Percentiles rank a stretch among this genome's conserved stretches.
Evolutionary conservation across 1,140 invertebrate species (phyloP).

Genomic region (Lineus longissimus): DNA sequence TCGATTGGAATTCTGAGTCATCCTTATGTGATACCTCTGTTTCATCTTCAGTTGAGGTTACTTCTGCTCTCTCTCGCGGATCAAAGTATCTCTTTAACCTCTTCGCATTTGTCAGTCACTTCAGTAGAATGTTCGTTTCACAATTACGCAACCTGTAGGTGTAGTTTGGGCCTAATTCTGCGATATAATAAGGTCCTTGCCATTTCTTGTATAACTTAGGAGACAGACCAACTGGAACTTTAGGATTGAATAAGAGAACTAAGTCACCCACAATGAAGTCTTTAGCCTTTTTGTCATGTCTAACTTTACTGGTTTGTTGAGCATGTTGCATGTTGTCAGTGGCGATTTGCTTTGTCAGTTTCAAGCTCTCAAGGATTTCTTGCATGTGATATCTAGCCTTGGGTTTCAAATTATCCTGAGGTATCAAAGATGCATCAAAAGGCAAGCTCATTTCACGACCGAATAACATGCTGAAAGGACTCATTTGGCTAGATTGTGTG

Average conservation of each 20-base stretch:
- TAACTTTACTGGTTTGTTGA: neutral
- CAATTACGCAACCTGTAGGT: slow-evolving; percentile 17
- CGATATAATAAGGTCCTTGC: slow-evolving; percentile 4
- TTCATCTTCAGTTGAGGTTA: too few species aligned
- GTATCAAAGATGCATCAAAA: slow-evolving; percentile 12
- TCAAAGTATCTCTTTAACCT: too few species aligned
- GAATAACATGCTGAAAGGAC: slow-evolving; percentile 18
- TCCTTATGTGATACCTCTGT: too few species aligned
- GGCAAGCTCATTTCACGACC: slow-evolving; percentile 19
- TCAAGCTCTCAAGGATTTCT: slow-evolving; percentile 3
- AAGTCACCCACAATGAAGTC: neutral
- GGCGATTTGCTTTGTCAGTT: slow-evolving; percentile 15
- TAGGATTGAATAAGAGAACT: neutral
- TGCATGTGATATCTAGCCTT: slow-evolving; percentile 5
- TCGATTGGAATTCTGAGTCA: too few species aligned
- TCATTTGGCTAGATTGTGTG: slow-evolving; percentile 15
- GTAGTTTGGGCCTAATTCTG: slow-evolving; percentile 3
- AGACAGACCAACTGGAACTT: neutral
- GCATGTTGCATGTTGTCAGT: neutral
- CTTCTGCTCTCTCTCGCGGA: too few species aligned
- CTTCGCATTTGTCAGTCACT: too few species aligned
- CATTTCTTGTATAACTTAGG: neutral
- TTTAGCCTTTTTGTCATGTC: slow-evolving; percentile 3
- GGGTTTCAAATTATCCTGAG: slow-evolving; percentile 7
- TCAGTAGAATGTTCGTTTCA: neutral